Evolutionary conservation across 2,113 vertebrate species (phyloP).

Genomic region (Junco hyemalis): DNA sequence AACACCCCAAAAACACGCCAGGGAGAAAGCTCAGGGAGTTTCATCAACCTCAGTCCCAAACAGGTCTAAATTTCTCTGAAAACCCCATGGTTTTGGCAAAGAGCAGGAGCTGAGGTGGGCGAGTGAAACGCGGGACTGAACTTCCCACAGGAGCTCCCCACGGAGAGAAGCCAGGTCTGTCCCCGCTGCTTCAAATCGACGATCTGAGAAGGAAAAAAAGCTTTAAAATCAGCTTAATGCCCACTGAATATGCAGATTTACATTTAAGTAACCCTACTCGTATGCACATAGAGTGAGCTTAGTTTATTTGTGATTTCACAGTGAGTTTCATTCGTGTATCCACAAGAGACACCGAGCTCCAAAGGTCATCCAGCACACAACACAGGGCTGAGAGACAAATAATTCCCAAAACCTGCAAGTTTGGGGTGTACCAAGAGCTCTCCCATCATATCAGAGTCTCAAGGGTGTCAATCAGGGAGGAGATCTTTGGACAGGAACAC

Average conservation of each 20-base stretch:
- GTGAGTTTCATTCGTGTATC: fast-evolving
- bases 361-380: background rate
- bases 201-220: background rate
- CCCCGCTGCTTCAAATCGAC: fast-evolving
- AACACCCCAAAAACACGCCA: fast-evolving
- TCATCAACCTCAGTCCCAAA: background rate
- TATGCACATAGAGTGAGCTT: fast-evolving
- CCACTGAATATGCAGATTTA: background rate
- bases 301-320: fast-evolving
- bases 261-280: background rate
- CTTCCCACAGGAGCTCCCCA: background rate
- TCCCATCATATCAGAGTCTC: fast-evolving
- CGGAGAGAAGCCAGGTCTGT: background rate
- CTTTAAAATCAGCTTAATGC: background rate
- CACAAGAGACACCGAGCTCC: fast-evolving
- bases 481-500: background rate
- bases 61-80: fast-evolving
- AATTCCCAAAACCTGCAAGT: fast-evolving
- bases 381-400: too few species aligned
- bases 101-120: background rate
- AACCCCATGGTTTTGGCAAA: background rate
- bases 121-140: fast-evolving
- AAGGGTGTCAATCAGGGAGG: fast-evolving
- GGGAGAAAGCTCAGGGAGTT: background rate
- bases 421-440: background rate